A percentile compares a stretch with the other conserved stretches of the same genome.
Evolutionary conservation across 2,113 vertebrate genomes (phyloP).

Genomic region (Garra rufa): DNA sequence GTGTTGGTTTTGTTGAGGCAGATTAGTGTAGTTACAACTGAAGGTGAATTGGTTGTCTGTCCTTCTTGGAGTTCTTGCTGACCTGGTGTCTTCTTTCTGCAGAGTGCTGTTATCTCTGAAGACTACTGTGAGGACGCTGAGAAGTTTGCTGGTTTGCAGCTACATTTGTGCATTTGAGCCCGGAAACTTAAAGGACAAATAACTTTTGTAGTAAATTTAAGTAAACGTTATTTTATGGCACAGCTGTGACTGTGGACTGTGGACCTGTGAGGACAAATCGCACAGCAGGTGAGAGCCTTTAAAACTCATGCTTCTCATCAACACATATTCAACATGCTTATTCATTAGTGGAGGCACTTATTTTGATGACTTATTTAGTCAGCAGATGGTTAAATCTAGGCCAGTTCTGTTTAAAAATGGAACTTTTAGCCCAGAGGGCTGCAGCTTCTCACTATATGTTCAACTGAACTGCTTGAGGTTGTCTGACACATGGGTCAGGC

Average conservation of each 20-base stretch:
- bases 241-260: background rate
- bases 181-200: background rate
- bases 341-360: background rate
- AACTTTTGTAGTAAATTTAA: background rate
- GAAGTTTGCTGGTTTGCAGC: background rate
- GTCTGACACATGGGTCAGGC: background rate
- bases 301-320: background rate
- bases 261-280: background rate
- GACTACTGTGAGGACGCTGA: background rate
- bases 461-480: background rate
- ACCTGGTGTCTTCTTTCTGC: background rate
- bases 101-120: background rate
- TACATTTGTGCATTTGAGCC: background rate
- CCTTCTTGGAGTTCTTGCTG: background rate
- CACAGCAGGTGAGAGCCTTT: slow-evolving; percentile 15
- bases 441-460: background rate
- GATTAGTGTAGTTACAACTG: background rate
- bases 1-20: background rate
- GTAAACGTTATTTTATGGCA: background rate
- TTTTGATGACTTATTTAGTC: slow-evolving; percentile 9
- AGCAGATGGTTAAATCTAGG: slow-evolving; percentile 20
- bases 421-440: background rate
- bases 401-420: background rate
- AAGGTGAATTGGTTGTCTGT: background rate
- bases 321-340: background rate